phyloP scores from a whole-genome alignment of 2,888 invertebrate genomes.

The Hydrotaea diabolus region DNA sequence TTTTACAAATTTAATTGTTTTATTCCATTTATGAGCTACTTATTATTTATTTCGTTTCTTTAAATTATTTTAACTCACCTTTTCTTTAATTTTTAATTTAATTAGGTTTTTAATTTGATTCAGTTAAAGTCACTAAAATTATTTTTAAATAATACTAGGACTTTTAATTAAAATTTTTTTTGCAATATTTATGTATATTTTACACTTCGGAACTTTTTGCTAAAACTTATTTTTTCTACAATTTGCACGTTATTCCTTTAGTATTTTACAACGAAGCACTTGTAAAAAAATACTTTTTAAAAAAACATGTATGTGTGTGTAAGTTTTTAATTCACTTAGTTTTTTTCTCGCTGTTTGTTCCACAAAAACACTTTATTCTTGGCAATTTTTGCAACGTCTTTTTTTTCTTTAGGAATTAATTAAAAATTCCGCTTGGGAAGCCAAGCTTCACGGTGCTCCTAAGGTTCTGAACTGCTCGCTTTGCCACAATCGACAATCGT shows the following conservation, averaged over 20 bases:
- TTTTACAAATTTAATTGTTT: not conserved
- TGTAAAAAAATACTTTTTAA: constrained; percentile 52
- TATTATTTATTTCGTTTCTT: too few species aligned
- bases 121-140: constrained; percentile 43
- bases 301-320: not conserved
- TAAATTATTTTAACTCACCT: constrained; percentile 47
- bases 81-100: constrained; percentile 26
- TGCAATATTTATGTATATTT: not conserved
- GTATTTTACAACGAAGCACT: constrained; percentile 39
- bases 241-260: constrained; percentile 55
- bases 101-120: not conserved
- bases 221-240: constrained; percentile 49
- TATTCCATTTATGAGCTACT: not conserved
- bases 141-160: constrained; percentile 42
- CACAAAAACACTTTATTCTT: constrained; percentile 4
- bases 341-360: not conserved
- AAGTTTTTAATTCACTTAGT: constrained; percentile 42
- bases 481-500: constrained; percentile 56
- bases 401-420: constrained; percentile 30
- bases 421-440: constrained; percentile 47
- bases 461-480: constrained; percentile 60
- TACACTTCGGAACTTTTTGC: not conserved
- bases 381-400: constrained; percentile 26
- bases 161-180: constrained; percentile 21
- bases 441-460: constrained; percentile 63